Evolutionary conservation across 2,113 vertebrate species (phyloP).

Genomic region (Lophochroa leadbeateri): DNA sequence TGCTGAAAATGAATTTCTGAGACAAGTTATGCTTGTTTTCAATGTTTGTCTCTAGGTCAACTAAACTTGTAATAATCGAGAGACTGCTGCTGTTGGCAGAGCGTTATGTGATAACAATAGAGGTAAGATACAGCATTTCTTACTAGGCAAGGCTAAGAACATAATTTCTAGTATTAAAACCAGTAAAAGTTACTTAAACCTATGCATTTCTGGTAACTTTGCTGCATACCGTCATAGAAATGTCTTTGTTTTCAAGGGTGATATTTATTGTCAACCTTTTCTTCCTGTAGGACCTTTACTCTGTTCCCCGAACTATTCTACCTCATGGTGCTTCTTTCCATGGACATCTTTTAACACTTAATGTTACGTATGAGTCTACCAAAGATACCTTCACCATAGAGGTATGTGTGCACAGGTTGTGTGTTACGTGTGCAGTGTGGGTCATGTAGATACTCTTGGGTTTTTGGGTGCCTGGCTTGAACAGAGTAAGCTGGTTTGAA

Average conservation of each 20-base stretch:
- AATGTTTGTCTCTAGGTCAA: constrained; percentile 82
- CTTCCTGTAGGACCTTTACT: constrained; percentile 88
- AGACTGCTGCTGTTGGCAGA: constrained; percentile 94
- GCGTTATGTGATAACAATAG: constrained; percentile 97
- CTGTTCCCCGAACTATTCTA: constrained; percentile 98
- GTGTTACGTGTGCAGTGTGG: rapidly evolving
- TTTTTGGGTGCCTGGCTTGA: neutral
- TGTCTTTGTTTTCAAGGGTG: neutral
- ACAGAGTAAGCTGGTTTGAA: neutral
- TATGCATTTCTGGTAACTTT: neutral
- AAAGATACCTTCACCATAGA: constrained; percentile 97
- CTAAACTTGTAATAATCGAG: constrained; percentile 98
- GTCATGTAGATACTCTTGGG: neutral
- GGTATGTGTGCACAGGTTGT: constrained; percentile 70
- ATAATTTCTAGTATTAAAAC: neutral
- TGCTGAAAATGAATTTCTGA: neutral
- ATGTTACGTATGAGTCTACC: constrained; percentile 96
- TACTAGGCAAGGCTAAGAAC: neutral
- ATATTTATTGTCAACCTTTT: neutral
- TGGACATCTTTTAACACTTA: constrained; percentile 94
- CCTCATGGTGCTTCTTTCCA: constrained; percentile 98
- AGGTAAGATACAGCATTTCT: constrained; percentile 76
- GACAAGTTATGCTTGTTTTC: constrained; percentile 28
- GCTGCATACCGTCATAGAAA: neutral
- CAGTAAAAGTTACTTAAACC: neutral